Conservation (phyloP, 1,140 invertebrate species). For the Aporrectodea caliginosa region DNA sequence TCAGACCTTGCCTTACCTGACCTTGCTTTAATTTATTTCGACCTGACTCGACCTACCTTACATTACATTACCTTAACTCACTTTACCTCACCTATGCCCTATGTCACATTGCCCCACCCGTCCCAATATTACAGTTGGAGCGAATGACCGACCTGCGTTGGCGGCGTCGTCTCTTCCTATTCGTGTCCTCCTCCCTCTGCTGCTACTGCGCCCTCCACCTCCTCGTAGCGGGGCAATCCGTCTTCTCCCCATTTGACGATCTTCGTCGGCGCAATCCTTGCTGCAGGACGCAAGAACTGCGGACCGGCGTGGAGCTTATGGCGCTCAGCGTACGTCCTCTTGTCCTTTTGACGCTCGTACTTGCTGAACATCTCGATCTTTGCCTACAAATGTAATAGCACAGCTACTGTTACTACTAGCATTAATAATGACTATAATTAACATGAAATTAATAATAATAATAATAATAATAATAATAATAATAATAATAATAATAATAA, state of each 20-base stretch:
- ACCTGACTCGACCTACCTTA: too few species aligned
- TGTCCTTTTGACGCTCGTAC: slow-evolving; percentile 95
- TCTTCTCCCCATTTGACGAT: background rate
- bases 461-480: background rate
- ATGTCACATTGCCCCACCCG: too few species aligned
- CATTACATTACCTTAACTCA: too few species aligned
- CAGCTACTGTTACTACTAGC: too few species aligned
- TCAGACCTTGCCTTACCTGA: too few species aligned
- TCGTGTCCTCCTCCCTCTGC: background rate
- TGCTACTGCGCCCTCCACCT: background rate
- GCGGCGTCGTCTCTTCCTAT: too few species aligned
- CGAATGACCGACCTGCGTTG: too few species aligned
- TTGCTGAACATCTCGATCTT: slow-evolving; percentile 97
- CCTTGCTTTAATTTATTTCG: too few species aligned
- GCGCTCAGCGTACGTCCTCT: slow-evolving; percentile 59
- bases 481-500: background rate
- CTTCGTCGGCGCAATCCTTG: background rate
- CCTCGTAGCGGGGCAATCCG: background rate
- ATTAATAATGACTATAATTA: too few species aligned
- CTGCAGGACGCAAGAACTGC: background rate
- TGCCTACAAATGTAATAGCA: slow-evolving; percentile 62
- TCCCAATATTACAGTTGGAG: too few species aligned
- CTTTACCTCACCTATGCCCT: too few species aligned
- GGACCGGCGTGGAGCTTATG: slow-evolving; percentile 88
- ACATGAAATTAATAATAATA: background rate